Evolutionary conservation across 2,888 invertebrate species (phyloP).

Genomic region (Pollenia amentaria): DNA sequence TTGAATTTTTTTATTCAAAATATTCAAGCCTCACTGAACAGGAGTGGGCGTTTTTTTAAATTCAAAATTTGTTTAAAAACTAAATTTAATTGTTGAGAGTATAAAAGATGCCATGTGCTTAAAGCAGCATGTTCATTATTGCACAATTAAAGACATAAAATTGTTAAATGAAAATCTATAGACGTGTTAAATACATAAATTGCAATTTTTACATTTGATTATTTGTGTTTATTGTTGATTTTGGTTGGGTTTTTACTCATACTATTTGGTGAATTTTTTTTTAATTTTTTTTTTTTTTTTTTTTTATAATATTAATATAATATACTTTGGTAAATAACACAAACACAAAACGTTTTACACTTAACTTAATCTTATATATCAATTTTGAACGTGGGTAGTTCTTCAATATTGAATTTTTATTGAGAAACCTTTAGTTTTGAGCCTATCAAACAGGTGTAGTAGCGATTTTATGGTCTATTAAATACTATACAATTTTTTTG

Average conservation of each 20-base stretch:
- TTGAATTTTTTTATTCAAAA: conserved; percentile 12
- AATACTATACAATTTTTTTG: conserved; percentile 21
- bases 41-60: conserved; percentile 62
- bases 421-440: conserved; percentile 33
- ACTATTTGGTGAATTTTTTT: too few species aligned
- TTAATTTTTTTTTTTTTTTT: too few species aligned
- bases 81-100: background rate
- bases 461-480: conserved; percentile 56
- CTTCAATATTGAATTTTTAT: background rate
- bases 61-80: conserved; percentile 20
- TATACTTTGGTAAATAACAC: background rate
- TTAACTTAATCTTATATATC: conserved; percentile 37
- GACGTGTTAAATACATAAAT: conserved; percentile 64
- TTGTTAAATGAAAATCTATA: conserved; percentile 48
- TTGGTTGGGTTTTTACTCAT: background rate
- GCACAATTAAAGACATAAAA: conserved; percentile 33
- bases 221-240: background rate
- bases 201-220: conserved; percentile 34
- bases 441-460: conserved; percentile 61
- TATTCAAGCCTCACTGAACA: conserved; percentile 47
- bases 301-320: background rate
- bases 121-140: conserved; percentile 51
- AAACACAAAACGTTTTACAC: conserved; percentile 25
- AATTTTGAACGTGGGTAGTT: conserved; percentile 49
- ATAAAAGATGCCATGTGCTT: conserved; percentile 56